Evolutionary conservation across 30 jellyfish, hydroid and myxozoan genomes (phyloP).

Genomic region (Aurelia aurita complex sp. Pacific): DNA sequence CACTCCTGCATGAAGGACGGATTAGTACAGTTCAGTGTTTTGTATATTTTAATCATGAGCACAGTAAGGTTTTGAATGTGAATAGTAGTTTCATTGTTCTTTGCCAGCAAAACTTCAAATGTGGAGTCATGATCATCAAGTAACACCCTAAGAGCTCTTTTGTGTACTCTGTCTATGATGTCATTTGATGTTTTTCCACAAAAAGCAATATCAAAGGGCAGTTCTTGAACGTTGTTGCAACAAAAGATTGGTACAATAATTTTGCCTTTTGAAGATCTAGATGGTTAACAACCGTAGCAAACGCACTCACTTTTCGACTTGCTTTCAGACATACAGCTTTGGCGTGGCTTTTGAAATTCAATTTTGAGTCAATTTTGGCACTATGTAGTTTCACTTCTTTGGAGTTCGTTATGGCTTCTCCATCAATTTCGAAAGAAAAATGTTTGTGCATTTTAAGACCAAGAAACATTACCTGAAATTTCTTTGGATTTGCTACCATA

Average conservation of each 20-base stretch:
- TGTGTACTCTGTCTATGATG: constrained; percentile 3
- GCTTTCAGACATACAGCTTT: neutral
- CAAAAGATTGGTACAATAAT: too few relatives aligned
- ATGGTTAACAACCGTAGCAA: constrained; percentile 7
- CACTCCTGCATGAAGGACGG: too few relatives aligned
- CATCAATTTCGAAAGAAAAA: neutral
- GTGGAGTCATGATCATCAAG: too few relatives aligned
- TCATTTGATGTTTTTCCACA: constrained; percentile 34
- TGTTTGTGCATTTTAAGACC: neutral
- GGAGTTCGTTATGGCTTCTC: constrained; percentile 13
- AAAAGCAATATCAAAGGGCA: constrained; percentile 34
- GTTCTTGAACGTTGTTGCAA: constrained; percentile 20
- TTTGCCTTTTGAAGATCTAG: neutral
- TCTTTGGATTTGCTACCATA: constrained; percentile 6
- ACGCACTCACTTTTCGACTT: constrained; percentile 1
- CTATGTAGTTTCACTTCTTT: constrained; percentile 32
- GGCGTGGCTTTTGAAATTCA: constrained; percentile 16
- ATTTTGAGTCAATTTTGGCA: constrained; percentile 32
- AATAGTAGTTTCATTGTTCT: too few relatives aligned
- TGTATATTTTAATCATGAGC: too few relatives aligned
- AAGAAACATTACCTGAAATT: constrained; percentile 35
- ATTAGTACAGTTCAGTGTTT: too few relatives aligned
- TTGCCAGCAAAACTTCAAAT: too few relatives aligned
- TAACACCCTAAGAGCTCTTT: too few relatives aligned
- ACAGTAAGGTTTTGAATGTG: too few relatives aligned